Base-by-base conservation (phyloP, 2,888 invertebrate species). In the Sesia bembeciformis region DNA sequence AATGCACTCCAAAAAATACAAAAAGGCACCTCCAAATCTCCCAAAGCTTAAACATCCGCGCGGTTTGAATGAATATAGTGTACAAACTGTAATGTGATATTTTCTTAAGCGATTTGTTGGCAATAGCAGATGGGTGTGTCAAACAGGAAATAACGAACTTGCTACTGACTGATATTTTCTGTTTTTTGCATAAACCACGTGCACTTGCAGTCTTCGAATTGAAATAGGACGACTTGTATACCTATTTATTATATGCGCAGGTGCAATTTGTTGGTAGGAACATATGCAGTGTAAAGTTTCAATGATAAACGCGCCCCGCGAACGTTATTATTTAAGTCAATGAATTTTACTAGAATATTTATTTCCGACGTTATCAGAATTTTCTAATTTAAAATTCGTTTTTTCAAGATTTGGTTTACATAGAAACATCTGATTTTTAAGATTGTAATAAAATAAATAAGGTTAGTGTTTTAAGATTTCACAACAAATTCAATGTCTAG, bases 121-220 rank as follows among this genome's bases (percentile, higher is more conserved):
- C 68, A 73, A 76, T 75, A 66, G 76, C 81, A 81, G 76, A 82
- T 84, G 87, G 88, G 85, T 78, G 85, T 76, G 75, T 70, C 64
- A 74, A 77, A 84, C 85, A 86, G 88, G 87, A 86, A 84, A 78
- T 78, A 76, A 71, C 72, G 71, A 80, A 84, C 77, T 84, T 87
- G 88, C 83, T 76, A 72, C 81, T 73, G 8, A 76, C 76, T 68
- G 70, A 73, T 68, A n/a, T 67, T 73, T 73, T 72, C 72, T 75
- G 63, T 67, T 63, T 72, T 63, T 65, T 66, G 64, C 61, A 61
- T 62, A 68, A 72, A 73, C 73, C 76, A 71, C 72, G 69, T 67
- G 76, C 67, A 70, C 64, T 70, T 62, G 66, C 68, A 66, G 63
- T 63, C 66, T 51, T 51, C 54, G 23, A 56, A 64, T 67, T 67